Base-by-base conservation (phyloP, 2,797 vertebrate species). In the Tenualosa thibaudeaui region DNA sequence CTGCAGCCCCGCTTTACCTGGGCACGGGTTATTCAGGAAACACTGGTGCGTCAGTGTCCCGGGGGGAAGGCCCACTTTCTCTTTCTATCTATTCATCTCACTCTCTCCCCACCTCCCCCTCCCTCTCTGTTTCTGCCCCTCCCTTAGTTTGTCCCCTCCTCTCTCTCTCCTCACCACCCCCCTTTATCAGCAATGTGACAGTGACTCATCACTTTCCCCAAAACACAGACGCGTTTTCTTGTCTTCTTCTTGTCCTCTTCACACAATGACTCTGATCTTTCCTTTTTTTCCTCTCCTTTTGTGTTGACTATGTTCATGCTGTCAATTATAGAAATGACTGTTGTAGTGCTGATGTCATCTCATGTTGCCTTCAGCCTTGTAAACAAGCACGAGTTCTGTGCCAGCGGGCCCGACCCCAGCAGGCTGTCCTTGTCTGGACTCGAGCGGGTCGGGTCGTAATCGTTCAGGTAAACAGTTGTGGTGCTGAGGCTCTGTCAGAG, bases 61-160 rank as follows among this genome's bases (percentile, higher is more conserved):
- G 24, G 31, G 65, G 82, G 65, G 13, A 50, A 51, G 83, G 90
- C 85, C 89, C 85, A 89, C 87, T 89, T 82, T 86, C 43, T 51
- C 86, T 68, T 58, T 60, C 65, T 56, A 43, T 81, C 24, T 15
- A 56, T 43, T 60, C 43, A n/a, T 85, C 75, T 13, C 19, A 17
- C 31, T 46, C 37, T 60, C 84, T 58, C 56, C 49, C 82, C 37
- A 22, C 51, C 56, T 46, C 82, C 86, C 84, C 83, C 62, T 84
- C 81, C 86, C 75, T 81, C 31, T 84, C 46, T 85, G 81, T 49
- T 50, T 50, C 84, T 83, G 43, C 85, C 81, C 8, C 22, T 54
- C 19, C 84, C 62, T 82, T 88, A 50, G 50, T 24, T 65, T 85
- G 3, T 51, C 50, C 10, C 53, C 51, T 15, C 15, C 26, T 50